phyloP scores from a whole-genome alignment of 2,888 invertebrate genomes.

The Dusona sp. region DNA sequence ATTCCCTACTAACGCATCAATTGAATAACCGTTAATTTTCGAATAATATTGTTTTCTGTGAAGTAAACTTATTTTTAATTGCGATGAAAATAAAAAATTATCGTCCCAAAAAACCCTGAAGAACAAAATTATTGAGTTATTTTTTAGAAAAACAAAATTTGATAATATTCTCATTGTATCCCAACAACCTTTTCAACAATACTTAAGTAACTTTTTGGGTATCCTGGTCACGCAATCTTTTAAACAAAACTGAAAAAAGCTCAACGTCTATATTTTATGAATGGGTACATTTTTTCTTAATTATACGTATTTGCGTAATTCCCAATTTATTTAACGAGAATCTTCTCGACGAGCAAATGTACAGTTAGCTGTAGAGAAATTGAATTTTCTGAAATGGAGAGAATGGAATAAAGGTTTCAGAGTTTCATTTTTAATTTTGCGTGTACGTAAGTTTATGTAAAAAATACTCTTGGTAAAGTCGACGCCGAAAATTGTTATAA shows the following conservation, averaged over 20 bases:
- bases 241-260: background rate
- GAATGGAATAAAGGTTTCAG: conserved; percentile 9
- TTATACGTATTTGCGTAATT: no score
- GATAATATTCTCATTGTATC: no score
- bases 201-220: background rate
- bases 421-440: background rate
- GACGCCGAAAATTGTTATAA: background rate
- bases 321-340: background rate
- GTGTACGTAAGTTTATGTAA: background rate
- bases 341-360: background rate
- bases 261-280: no score
- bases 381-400: background rate
- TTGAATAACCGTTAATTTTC: no score
- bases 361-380: background rate
- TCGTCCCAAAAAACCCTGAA: background rate
- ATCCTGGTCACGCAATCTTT: background rate
- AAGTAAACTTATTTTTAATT: background rate
- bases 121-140: no score
- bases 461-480: background rate
- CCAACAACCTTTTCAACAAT: background rate
- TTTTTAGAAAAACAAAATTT: no score
- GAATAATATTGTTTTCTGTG: background rate
- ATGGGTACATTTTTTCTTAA: no score
- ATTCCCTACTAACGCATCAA: no score
- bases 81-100: background rate